Evolutionary conservation across 2,113 vertebrate genomes (phyloP), one percentile per base, ranked within the genome.

Genomic region (Larimichthys polyactis): DNA sequence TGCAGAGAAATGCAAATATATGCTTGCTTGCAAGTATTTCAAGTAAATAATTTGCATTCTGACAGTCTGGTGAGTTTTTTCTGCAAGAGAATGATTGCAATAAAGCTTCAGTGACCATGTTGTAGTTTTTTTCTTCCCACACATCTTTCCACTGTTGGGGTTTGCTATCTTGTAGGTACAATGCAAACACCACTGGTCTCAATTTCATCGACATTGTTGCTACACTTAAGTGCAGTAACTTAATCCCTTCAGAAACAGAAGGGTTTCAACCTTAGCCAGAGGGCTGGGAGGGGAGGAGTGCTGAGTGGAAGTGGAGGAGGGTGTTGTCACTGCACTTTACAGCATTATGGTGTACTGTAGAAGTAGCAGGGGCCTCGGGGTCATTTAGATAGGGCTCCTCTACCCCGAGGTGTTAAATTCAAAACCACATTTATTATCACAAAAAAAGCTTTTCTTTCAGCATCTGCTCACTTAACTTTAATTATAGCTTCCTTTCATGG

Each of bases 391-490:
- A 88, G 87, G 79, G 90, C 94, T 95, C 90, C 91, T 87, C 91
- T 78, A 79, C 76, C 94, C 91, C 3, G 90, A 94, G 92, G 92
- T 95, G 94, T 93, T 94, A 88, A 94, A 95, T 94, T 94, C 91
- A 94, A 95, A 95, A 94, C 94, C 93, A 75, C 93, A 89, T 94
- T 95, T 94, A 93, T 93, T 92, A 94, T 89, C 73, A 85, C 59
- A 75, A 85, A 88, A 91, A 91, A 90, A 79, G 90, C 93, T 91
- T 94, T 93, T 94, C 93, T 95, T 92, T 94, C 90, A 85, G 92
- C 93, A 90, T 95, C 93, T 95, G 94, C 93, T 94, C 94, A 94
- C 91, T 94, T 95, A 91, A 92, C 91, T 87, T 95, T 95, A 94
- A 94, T 95, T 94, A 95, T 91, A 91, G 93, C 89, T 90, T 93